These are phyloP conservation scores for Phymastichus coffea DNA, from an alignment of 1,140 invertebrate genomes.

Conservation along the genomic window DNA sequence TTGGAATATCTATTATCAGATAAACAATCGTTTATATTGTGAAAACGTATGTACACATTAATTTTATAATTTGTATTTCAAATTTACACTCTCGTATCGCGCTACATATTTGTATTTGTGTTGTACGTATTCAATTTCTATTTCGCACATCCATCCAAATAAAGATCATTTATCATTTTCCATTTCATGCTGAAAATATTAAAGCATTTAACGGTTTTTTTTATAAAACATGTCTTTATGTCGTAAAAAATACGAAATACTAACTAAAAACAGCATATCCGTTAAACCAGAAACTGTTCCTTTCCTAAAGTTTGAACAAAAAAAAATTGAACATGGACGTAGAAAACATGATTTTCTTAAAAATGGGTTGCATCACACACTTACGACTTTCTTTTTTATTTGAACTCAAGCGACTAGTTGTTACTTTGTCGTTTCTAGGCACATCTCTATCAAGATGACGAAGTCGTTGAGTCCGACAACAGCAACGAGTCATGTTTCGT, in stretches of 20 bases:
- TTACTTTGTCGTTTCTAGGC: conserved; percentile 41
- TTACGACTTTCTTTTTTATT: conserved; percentile 1
- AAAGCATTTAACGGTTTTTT: background rate
- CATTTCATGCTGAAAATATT: conserved; percentile 3
- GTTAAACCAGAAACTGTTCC: too few relatives aligned
- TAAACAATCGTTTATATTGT: too few relatives aligned
- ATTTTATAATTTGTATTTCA: too few relatives aligned
- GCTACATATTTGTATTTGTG: too few relatives aligned
- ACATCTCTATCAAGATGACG: conserved; percentile 36
- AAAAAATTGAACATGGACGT: background rate
- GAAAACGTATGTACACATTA: too few relatives aligned
- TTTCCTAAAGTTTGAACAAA: conserved; percentile 13
- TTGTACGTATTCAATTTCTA: background rate
- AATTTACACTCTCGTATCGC: too few relatives aligned
- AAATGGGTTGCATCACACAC: background rate
- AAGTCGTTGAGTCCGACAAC: conserved; percentile 8
- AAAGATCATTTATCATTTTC: too few relatives aligned
- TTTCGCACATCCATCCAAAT: too few relatives aligned
- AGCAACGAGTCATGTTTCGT: conserved; percentile 23
- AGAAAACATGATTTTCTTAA: conserved; percentile 31
- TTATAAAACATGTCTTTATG: background rate
- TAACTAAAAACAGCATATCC: too few relatives aligned
- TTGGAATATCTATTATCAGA: too few relatives aligned
- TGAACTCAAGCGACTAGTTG: conserved; percentile 18
- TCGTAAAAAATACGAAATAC: too few relatives aligned